These are phyloP conservation scores for Phalacrocorax aristotelis DNA, from an alignment of 2,113 vertebrate species.

Conservation along the genomic window DNA sequence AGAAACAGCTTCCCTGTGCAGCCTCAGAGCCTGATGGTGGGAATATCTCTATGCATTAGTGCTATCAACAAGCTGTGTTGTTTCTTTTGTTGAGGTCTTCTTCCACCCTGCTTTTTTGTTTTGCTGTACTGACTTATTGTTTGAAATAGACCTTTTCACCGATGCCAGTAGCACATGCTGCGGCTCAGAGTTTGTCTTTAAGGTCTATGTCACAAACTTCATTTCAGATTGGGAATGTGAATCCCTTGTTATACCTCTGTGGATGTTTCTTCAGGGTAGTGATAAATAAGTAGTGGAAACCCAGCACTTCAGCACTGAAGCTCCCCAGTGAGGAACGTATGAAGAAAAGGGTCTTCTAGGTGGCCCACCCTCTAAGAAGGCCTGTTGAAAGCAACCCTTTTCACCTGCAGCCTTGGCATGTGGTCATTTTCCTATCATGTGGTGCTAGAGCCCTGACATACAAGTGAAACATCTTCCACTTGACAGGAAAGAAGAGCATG, in stretches of 20 bases:
- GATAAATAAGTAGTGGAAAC: background rate
- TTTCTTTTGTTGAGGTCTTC: background rate
- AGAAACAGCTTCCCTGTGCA: background rate
- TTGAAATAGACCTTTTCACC: background rate
- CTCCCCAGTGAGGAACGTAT: rapidly evolving
- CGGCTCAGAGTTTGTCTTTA: background rate
- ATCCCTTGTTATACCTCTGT: background rate
- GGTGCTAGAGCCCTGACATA: background rate
- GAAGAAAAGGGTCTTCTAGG: background rate
- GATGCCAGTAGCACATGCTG: background rate
- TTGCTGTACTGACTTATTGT: background rate
- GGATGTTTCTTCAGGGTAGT: background rate
- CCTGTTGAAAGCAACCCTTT: background rate
- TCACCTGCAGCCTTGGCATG: background rate
- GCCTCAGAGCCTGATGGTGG: background rate
- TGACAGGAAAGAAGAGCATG: background rate
- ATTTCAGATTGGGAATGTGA: background rate
- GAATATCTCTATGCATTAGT: background rate
- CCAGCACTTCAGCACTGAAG: background rate
- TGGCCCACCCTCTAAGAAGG: background rate
- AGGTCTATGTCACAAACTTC: background rate
- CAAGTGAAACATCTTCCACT: background rate
- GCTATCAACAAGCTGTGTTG: background rate
- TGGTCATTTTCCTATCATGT: background rate
- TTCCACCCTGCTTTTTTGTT: background rate